phyloP scores from a whole-genome alignment of 2,113 vertebrate genomes.

The Elephantulus edwardii region DNA sequence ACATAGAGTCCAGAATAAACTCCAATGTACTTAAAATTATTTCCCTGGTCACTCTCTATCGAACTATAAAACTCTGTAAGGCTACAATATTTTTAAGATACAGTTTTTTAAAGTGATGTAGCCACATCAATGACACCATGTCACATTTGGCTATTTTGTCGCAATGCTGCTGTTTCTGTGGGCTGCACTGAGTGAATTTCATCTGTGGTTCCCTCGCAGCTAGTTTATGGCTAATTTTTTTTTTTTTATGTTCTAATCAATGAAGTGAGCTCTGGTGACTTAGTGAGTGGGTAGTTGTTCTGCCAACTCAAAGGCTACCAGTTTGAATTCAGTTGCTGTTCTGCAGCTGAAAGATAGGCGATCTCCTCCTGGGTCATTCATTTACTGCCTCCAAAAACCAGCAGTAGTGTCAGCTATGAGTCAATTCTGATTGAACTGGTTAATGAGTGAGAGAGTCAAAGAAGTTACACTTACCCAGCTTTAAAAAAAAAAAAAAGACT shows the following conservation, averaged over 20 bases:
- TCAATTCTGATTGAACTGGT: no score
- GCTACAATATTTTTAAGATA: not conserved
- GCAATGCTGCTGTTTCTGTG: not conserved
- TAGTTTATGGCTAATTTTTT: not conserved
- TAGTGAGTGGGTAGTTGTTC: no score
- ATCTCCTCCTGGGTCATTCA: no score
- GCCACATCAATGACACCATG: not conserved
- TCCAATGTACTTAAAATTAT: slow-evolving; percentile 7
- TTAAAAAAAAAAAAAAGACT: slow-evolving; percentile 34
- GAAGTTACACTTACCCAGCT: not conserved
- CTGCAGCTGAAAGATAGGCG: no score
- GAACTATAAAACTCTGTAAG: not conserved
- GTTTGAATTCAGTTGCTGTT: no score
- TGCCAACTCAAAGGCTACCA: no score
- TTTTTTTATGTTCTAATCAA: not conserved
- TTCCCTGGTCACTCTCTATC: not conserved
- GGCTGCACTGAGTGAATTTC: not conserved
- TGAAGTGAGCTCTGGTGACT: no score
- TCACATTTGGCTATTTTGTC: not conserved
- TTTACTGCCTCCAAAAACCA: no score
- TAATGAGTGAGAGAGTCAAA: no score
- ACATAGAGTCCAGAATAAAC: slow-evolving; percentile 4
- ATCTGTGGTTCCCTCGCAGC: not conserved
- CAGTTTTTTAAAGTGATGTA: not conserved
- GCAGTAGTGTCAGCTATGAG: no score